Evolutionary conservation across 2,113 vertebrate genomes (phyloP).

Genomic region (Paratilapia polleni): DNA sequence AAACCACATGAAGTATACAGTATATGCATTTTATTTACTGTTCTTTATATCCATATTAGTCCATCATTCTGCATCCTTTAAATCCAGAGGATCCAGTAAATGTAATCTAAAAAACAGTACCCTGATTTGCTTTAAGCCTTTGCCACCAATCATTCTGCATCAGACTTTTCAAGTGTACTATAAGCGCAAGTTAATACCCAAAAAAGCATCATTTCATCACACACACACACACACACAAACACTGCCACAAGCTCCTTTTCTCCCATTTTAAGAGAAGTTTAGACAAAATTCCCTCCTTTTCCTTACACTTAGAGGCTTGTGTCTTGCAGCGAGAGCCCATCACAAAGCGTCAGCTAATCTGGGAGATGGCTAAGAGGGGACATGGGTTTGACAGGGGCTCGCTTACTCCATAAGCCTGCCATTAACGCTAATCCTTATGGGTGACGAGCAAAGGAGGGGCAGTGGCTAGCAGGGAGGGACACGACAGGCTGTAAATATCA

Average conservation of each 20-base stretch:
- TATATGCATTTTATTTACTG: not conserved
- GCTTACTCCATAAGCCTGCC: slow-evolving; percentile 72
- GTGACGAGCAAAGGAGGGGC: slow-evolving; percentile 60
- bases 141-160: slow-evolving; percentile 57
- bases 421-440: slow-evolving; percentile 75
- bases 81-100: slow-evolving; percentile 32
- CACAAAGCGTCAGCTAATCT: slow-evolving; percentile 77
- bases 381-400: slow-evolving; percentile 72
- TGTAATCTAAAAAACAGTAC: not conserved
- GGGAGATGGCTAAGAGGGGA: slow-evolving; percentile 73
- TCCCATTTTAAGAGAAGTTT: slow-evolving; percentile 61
- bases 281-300: slow-evolving; percentile 64
- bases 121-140: slow-evolving; percentile 53
- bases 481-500: slow-evolving; percentile 83
- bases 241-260: slow-evolving; percentile 35
- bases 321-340: slow-evolving; percentile 66
- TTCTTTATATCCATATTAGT: not conserved
- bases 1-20: not conserved
- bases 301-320: slow-evolving; percentile 43
- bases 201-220: slow-evolving; percentile 20
- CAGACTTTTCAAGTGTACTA: slow-evolving; percentile 18
- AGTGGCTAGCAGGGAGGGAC: slow-evolving; percentile 34
- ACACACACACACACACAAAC: not conserved
- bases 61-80: slow-evolving; percentile 20
- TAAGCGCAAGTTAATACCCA: slow-evolving; percentile 25